Evolutionary conservation across 2,113 vertebrate genomes (phyloP).

Genomic region (Cephalophus harveyi): DNA sequence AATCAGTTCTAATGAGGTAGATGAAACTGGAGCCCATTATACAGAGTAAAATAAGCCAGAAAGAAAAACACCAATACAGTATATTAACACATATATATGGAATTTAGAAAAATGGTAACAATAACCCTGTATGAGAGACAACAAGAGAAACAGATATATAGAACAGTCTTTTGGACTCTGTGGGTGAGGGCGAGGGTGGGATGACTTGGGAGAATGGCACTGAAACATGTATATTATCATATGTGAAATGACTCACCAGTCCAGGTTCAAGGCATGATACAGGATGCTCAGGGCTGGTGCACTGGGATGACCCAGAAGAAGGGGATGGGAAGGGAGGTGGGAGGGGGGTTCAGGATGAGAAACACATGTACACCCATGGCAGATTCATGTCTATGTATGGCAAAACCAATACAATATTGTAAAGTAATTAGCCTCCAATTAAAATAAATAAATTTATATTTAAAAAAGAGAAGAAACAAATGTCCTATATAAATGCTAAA

Average conservation of each 20-base stretch:
- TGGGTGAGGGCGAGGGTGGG: not conserved
- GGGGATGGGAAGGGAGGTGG: not conserved
- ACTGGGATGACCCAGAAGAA: no score
- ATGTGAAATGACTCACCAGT: not conserved
- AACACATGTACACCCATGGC: not conserved
- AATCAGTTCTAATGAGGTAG: no score
- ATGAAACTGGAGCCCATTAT: no score
- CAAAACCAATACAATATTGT: not conserved
- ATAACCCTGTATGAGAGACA: no score
- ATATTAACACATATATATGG: no score
- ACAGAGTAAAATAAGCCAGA: no score
- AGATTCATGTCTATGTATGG: not conserved
- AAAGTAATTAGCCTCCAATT: not conserved
- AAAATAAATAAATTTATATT: not conserved
- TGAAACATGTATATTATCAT: not conserved
- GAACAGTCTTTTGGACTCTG: not conserved
- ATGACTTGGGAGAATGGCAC: not conserved
- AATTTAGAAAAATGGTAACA: no score
- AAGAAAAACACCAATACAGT: no score
- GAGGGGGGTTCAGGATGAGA: not conserved
- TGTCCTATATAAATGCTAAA: not conserved
- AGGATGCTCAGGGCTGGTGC: not conserved
- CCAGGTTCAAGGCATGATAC: not conserved
- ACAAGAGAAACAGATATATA: no score
- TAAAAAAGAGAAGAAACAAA: not conserved